Conservation (phyloP, 64 coral and sea anemone genomes). For the Pocillopora verrucosa region DNA sequence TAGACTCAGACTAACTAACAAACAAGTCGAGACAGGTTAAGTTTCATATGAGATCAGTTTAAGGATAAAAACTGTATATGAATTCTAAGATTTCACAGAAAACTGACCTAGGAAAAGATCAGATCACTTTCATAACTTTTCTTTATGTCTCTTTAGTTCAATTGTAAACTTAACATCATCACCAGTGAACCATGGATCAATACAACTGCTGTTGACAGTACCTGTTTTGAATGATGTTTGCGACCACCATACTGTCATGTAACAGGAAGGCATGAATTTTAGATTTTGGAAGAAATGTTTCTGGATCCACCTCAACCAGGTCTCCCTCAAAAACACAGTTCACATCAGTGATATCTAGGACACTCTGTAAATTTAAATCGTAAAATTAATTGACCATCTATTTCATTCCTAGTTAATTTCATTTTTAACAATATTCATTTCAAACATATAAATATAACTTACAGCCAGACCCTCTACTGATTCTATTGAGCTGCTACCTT, state of each 20-base stretch:
- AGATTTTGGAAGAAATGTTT: constrained; percentile 66
- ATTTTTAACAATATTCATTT: not conserved
- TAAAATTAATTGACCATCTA: not conserved
- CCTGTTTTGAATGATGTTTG: constrained; percentile 89
- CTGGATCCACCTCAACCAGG: constrained; percentile 79
- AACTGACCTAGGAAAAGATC: too few relatives aligned
- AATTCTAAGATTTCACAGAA: too few relatives aligned
- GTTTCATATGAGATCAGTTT: too few relatives aligned
- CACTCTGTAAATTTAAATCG: constrained; percentile 45
- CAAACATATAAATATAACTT: constrained; percentile 35
- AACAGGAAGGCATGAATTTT: constrained; percentile 81
- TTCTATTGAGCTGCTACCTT: constrained; percentile 86
- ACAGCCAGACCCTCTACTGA: constrained; percentile 92
- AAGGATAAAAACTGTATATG: too few relatives aligned
- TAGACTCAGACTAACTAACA: too few relatives aligned
- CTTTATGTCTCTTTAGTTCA: not conserved
- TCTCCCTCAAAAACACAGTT: constrained; percentile 94
- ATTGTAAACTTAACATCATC: not conserved
- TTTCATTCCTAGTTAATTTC: too few relatives aligned
- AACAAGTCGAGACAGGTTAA: too few relatives aligned
- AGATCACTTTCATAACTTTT: too few relatives aligned
- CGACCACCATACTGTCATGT: constrained; percentile 84
- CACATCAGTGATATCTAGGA: constrained; percentile 87
- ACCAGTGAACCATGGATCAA: not conserved
- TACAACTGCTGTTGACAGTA: not conserved